phyloP scores from a whole-genome alignment of 2,797 vertebrate species.

The Synaphobranchus kaupii region DNA sequence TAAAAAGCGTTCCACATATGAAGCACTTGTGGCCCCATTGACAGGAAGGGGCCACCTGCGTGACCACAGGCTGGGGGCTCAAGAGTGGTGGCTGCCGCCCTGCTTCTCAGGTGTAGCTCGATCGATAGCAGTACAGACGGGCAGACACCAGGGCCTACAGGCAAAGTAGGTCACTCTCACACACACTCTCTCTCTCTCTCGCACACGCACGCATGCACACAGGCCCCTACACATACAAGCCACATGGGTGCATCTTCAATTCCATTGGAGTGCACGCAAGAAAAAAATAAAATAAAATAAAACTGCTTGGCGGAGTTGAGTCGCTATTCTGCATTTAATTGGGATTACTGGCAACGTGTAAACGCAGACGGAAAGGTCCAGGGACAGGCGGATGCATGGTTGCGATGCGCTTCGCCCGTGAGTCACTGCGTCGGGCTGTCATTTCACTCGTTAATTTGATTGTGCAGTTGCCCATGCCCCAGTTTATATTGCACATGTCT shows the following conservation, averaged over 20 bases:
- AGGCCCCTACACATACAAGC: neutral
- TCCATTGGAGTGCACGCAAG: slow-evolving; percentile 12
- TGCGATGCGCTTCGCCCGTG: neutral
- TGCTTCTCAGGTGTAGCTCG: neutral
- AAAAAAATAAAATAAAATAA: neutral
- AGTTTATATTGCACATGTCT: neutral
- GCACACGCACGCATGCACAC: neutral
- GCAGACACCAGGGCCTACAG: neutral
- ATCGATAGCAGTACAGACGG: neutral
- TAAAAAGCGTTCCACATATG: neutral
- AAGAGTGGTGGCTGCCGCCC: neutral
- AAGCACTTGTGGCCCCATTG: neutral
- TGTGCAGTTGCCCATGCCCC: neutral
- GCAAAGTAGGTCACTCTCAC: neutral
- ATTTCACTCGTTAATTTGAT: neutral
- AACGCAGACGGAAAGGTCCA: neutral
- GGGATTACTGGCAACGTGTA: neutral
- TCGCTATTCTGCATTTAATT: neutral
- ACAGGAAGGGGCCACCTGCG: neutral
- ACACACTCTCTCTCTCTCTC: neutral
- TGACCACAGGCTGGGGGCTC: neutral
- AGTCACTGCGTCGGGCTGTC: neutral
- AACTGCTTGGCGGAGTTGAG: neutral
- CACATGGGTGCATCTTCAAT: neutral
- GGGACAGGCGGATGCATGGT: neutral